These are phyloP conservation scores for Hypena proboscidalis DNA, from an alignment of 2,888 invertebrate species.

Conservation along the genomic window DNA sequence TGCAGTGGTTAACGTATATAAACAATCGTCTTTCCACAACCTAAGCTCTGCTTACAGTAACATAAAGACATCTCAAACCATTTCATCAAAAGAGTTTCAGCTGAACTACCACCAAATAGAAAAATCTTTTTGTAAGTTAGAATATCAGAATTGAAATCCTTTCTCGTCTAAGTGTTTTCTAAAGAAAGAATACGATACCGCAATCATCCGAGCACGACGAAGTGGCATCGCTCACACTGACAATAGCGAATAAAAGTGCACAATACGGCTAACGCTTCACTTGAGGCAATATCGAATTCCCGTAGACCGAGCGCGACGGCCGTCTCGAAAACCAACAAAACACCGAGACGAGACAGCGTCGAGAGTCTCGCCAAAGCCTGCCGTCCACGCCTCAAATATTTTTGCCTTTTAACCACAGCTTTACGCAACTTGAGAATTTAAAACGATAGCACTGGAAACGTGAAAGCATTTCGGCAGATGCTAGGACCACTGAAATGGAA, in stretches of 20 bases:
- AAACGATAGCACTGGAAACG: constrained; percentile 1
- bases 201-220: constrained; percentile 53
- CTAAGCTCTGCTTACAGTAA: no score
- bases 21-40: no score
- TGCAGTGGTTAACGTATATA: no score
- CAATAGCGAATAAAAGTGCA: constrained; percentile 70
- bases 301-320: constrained; percentile 42
- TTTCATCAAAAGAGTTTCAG: not conserved
- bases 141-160: constrained; percentile 35
- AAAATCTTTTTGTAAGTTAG: constrained; percentile 22
- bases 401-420: constrained; percentile 21
- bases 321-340: constrained; percentile 47
- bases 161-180: constrained; percentile 37
- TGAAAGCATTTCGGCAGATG: not conserved
- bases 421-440: constrained; percentile 4
- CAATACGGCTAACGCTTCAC: constrained; percentile 62
- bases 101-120: not conserved
- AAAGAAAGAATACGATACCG: constrained; percentile 56
- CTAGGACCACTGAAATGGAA: no score
- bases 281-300: constrained; percentile 72
- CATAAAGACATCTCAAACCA: not conserved
- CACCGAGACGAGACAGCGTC: constrained; percentile 35
- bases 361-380: constrained; percentile 17
- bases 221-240: constrained; percentile 60
- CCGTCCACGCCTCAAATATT: constrained; percentile 28